Evolutionary conservation across 2,888 invertebrate species (phyloP).

Genomic region (Ophion slaviceki): DNA sequence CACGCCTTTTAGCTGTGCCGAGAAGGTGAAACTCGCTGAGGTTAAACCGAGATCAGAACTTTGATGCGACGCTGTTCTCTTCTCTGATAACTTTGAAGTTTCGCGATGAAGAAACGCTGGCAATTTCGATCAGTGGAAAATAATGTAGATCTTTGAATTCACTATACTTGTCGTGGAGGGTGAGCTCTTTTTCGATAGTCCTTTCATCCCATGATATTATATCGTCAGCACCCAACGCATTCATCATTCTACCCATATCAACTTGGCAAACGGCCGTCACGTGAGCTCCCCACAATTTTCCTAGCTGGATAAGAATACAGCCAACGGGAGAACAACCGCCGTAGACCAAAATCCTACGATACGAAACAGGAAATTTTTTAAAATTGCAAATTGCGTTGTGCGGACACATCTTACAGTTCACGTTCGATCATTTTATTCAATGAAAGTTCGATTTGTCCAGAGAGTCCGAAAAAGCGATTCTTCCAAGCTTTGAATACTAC

Average conservation of each 20-base stretch:
- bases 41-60: not conserved
- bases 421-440: not conserved
- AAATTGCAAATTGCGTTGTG: not conserved
- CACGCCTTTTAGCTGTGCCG: no score
- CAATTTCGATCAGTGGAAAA: not conserved
- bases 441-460: not conserved
- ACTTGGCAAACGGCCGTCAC: conserved; percentile 85
- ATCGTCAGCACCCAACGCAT: conserved; percentile 85
- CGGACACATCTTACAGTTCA: no score
- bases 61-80: not conserved
- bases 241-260: conserved; percentile 85
- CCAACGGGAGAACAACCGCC: conserved; percentile 86
- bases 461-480: no score
- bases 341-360: conserved; percentile 85
- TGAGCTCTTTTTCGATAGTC: conserved; percentile 77
- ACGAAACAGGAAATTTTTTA: conserved; percentile 33
- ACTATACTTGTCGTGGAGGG: conserved; percentile 78
- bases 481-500: not conserved
- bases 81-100: not conserved
- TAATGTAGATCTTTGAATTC: conserved; percentile 15
- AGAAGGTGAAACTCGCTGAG: not conserved
- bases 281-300: conserved; percentile 85
- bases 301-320: conserved; percentile 86
- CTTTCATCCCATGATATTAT: conserved; percentile 82
- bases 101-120: no score